Evolutionary conservation across 1,140 invertebrate species (phyloP).

Genomic region (Drosophila sucinea): DNA sequence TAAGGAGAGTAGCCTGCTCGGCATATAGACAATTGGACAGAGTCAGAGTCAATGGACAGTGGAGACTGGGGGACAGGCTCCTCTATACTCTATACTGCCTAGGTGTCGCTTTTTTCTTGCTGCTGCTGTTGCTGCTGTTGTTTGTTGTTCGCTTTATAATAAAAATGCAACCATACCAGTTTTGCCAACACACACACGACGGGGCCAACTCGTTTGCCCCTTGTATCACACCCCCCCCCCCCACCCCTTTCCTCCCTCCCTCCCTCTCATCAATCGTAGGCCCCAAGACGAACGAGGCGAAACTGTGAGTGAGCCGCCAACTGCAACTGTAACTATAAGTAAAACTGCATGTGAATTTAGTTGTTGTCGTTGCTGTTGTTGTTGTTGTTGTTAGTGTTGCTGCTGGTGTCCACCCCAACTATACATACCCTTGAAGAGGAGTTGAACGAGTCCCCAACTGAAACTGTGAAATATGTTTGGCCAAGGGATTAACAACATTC

Average conservation of each 20-base stretch:
- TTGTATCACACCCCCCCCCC: conserved; percentile 28
- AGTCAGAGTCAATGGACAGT: conserved; percentile 9
- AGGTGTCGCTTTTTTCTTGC: conserved; percentile 55
- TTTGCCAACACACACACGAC: conserved; percentile 47
- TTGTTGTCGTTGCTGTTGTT: conserved; percentile 15
- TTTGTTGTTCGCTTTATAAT: conserved; percentile 54
- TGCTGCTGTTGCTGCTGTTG: conserved; percentile 32
- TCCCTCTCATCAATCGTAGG: conserved; percentile 7
- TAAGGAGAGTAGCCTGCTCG: conserved; percentile 7
- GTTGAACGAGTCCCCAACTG: background rate
- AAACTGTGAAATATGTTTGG: conserved; percentile 1
- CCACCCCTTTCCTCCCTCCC: conserved; percentile 20
- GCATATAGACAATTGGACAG: conserved; percentile 40
- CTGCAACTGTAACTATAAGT: conserved; percentile 37
- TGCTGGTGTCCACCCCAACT: background rate
- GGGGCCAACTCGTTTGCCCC: conserved; percentile 58
- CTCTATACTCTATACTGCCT: conserved; percentile 40
- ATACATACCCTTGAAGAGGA: conserved; percentile 38
- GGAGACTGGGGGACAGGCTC: conserved; percentile 29
- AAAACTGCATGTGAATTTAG: conserved; percentile 54
- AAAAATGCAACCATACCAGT: conserved; percentile 68
- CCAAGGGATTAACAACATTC: background rate
- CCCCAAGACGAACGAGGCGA: conserved; percentile 3
- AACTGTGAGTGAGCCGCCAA: conserved; percentile 28
- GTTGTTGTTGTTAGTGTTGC: conserved; percentile 10